Percentiles rank a stretch among this genome's conserved stretches.
Evolutionary conservation across 2,797 vertebrate species (phyloP).

Genomic region (Bradypodion ventrale): DNA sequence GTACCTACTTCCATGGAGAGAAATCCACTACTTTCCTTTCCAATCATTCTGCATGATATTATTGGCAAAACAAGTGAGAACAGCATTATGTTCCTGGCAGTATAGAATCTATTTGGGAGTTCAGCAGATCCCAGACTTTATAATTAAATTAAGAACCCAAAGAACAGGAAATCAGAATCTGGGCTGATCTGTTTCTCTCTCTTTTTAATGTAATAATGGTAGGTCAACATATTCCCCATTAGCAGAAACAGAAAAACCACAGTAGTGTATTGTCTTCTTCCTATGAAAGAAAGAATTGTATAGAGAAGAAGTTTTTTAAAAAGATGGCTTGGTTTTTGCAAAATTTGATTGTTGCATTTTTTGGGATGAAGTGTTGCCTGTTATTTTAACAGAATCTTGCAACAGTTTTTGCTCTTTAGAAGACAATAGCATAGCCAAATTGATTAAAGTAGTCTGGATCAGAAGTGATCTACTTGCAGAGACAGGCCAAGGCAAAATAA

Average conservation of each 20-base stretch:
- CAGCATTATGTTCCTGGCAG: slow-evolving; percentile 35
- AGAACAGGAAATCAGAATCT: slow-evolving; percentile 8
- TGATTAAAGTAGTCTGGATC: not conserved
- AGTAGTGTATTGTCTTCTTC: fast-evolving
- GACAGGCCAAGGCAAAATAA: too few relatives aligned
- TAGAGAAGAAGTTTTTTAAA: not conserved
- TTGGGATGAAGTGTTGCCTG: not conserved
- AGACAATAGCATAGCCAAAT: not conserved
- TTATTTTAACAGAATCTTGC: not conserved
- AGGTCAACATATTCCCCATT: slow-evolving; percentile 21
- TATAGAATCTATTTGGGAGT: slow-evolving; percentile 22
- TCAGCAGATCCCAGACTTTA: slow-evolving; percentile 36
- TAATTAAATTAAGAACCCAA: slow-evolving; percentile 43
- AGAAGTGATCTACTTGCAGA: not conserved
- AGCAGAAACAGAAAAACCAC: not conserved
- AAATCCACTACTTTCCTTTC: slow-evolving; percentile 2
- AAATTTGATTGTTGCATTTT: not conserved
- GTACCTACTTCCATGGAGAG: slow-evolving; percentile 46
- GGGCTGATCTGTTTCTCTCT: slow-evolving; percentile 31
- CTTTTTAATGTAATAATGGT: slow-evolving; percentile 7
- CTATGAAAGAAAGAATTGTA: slow-evolving; percentile 30
- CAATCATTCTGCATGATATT: not conserved
- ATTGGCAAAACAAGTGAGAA: slow-evolving; percentile 27
- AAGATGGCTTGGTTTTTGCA: not conserved
- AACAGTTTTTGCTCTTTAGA: not conserved